A percentile compares a stretch with the other conserved stretches of the same genome.
phyloP scores from a whole-genome alignment of 2,113 vertebrate species.

The Corythornis vintsioides region DNA sequence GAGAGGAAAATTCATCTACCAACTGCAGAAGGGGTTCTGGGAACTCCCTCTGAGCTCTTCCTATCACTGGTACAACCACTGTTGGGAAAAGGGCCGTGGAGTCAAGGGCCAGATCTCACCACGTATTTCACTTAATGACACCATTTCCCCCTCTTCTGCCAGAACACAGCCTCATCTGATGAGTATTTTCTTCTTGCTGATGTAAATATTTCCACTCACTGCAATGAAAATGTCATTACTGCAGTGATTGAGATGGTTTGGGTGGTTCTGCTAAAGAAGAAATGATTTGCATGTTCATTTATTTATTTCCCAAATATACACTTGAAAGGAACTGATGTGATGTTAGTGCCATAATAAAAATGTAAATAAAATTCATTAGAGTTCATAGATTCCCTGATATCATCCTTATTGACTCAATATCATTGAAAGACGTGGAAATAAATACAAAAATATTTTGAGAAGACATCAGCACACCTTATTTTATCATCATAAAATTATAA shows the following conservation, averaged over 20 bases:
- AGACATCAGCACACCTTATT: slow-evolving; percentile 22
- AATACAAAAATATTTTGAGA: slow-evolving; percentile 37
- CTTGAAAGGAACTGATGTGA: slow-evolving; percentile 48
- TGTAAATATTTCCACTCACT: slow-evolving; percentile 30
- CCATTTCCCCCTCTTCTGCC: not conserved
- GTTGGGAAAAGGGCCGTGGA: not conserved
- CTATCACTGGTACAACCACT: not conserved
- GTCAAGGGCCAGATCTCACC: not conserved
- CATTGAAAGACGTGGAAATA: slow-evolving; percentile 25
- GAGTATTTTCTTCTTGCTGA: not conserved
- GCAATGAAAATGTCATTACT: slow-evolving; percentile 54
- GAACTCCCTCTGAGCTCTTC: too few relatives aligned
- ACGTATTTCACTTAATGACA: not conserved
- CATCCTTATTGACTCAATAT: slow-evolving; percentile 35
- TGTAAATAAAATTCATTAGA: slow-evolving; percentile 67
- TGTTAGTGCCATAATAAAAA: slow-evolving; percentile 64
- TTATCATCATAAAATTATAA: slow-evolving; percentile 51
- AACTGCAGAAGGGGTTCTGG: too few relatives aligned
- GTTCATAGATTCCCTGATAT: slow-evolving; percentile 44
- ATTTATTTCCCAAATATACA: not conserved
- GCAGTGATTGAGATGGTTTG: slow-evolving; percentile 41
- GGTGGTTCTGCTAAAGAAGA: slow-evolving; percentile 42
- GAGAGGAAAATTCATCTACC: too few relatives aligned
- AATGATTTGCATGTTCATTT: slow-evolving; percentile 19
- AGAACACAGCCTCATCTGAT: not conserved